phyloP scores from a whole-genome alignment of 2,888 invertebrate species.

The Drosophila anomalipes region DNA sequence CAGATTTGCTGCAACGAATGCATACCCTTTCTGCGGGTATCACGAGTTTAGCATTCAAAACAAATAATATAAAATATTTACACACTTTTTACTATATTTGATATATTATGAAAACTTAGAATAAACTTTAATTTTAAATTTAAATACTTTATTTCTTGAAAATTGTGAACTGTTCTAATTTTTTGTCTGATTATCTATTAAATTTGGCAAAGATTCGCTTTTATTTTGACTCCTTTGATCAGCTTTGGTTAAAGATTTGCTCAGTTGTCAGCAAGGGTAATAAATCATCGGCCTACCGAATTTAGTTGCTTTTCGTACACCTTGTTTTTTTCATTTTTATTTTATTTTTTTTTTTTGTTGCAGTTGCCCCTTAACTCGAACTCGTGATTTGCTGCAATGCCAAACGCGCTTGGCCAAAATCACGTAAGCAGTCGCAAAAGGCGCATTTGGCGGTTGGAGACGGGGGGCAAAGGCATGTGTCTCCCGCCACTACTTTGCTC shows the following conservation, averaged over 20 bases:
- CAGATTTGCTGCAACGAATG: not conserved
- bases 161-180: accelerated
- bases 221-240: not conserved
- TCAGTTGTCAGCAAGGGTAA: constrained; percentile 5
- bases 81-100: not conserved
- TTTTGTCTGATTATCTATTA: not conserved
- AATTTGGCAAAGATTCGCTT: not conserved
- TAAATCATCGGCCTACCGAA: not conserved
- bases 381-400: constrained; percentile 52
- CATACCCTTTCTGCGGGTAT: constrained; percentile 1
- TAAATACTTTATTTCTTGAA: not conserved
- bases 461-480: constrained; percentile 43
- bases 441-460: not conserved
- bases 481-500: constrained; percentile 66
- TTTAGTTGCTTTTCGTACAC: not conserved
- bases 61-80: not conserved
- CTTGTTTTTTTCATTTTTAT: constrained; percentile 3
- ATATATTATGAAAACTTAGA: not conserved
- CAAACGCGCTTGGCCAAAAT: constrained; percentile 56
- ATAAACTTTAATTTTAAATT: not conserved
- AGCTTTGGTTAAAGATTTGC: not conserved
- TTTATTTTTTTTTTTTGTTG: constrained; percentile 25
- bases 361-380: constrained; percentile 34
- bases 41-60: accelerated
- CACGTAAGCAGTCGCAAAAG: constrained; percentile 59